Evolutionary conservation across 2,113 vertebrate species (phyloP).

Genomic region (Gavia stellata): DNA sequence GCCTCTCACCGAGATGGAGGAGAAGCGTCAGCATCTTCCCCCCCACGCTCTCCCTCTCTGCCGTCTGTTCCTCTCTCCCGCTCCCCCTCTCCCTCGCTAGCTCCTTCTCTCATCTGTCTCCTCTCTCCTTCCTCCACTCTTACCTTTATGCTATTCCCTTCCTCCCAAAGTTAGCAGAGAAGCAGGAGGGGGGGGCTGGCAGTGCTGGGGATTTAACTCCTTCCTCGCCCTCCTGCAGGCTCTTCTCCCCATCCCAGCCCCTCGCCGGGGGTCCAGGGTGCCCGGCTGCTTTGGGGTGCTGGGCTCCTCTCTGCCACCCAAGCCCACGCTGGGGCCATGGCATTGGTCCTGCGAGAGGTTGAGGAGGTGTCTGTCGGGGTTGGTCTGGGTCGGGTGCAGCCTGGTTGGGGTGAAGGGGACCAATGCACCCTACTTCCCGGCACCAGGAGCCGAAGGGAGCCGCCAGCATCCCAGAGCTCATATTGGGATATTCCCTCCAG

Average conservation of each 20-base stretch:
- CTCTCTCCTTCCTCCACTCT: slow-evolving; percentile 50
- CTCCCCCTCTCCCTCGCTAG: slow-evolving; percentile 2
- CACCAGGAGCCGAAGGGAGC: not conserved
- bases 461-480: not conserved
- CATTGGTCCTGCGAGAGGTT: accelerated
- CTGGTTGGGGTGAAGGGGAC: not conserved
- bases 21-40: slow-evolving; percentile 46
- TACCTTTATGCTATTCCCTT: slow-evolving; percentile 55
- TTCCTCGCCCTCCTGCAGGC: not conserved
- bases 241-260: not conserved
- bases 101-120: slow-evolving; percentile 47
- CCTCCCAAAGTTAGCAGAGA: slow-evolving; percentile 58
- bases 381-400: not conserved
- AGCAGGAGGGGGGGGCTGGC: not conserved
- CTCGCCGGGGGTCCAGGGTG: accelerated
- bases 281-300: not conserved
- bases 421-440: not conserved
- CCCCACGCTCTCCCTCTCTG: slow-evolving; percentile 54
- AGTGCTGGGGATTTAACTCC: slow-evolving; percentile 45
- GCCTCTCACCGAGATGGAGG: slow-evolving; percentile 9
- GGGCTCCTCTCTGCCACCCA: not conserved
- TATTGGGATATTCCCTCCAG: not conserved
- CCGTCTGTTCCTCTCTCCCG: slow-evolving; percentile 40
- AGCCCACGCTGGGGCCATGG: not conserved
- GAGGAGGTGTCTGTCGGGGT: not conserved